Evolutionary conservation across 2,888 invertebrate species (phyloP).

Genomic region (Ectemnius cavifrons): DNA sequence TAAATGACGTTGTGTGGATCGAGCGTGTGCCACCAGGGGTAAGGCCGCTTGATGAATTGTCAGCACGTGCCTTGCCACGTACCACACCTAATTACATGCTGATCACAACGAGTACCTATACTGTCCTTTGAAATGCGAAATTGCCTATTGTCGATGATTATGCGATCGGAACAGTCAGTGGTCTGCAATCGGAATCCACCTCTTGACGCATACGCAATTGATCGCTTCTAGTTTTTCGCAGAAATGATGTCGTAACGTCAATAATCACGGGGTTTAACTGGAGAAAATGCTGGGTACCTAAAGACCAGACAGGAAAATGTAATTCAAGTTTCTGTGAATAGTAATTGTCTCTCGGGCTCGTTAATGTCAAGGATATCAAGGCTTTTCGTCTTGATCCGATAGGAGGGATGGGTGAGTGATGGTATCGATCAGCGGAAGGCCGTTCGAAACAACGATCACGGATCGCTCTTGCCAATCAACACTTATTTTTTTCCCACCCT

Average conservation of each 20-base stretch:
- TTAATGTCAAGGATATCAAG: too few species aligned
- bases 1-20: constrained; percentile 63
- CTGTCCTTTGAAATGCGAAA: constrained; percentile 71
- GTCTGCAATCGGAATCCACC: constrained; percentile 54
- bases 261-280: too few species aligned
- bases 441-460: constrained; percentile 3
- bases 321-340: too few species aligned
- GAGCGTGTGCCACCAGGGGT: constrained; percentile 54
- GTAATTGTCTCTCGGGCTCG: too few species aligned
- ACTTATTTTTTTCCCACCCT: constrained; percentile 65
- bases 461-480: constrained; percentile 47
- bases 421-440: not conserved
- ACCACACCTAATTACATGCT: constrained; percentile 76
- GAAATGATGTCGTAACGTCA: too few species aligned
- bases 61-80: constrained; percentile 75
- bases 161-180: constrained; percentile 64
- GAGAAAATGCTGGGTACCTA: too few species aligned
- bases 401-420: not conserved
- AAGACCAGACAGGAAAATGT: too few species aligned
- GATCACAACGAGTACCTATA: constrained; percentile 73
- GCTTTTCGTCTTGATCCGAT: not conserved
- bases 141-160: constrained; percentile 70
- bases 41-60: constrained; percentile 75
- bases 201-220: constrained; percentile 51
- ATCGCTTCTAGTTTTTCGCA: constrained; percentile 23